phyloP scores from a whole-genome alignment of 2,113 vertebrate genomes.

The Tachycineta bicolor region DNA sequence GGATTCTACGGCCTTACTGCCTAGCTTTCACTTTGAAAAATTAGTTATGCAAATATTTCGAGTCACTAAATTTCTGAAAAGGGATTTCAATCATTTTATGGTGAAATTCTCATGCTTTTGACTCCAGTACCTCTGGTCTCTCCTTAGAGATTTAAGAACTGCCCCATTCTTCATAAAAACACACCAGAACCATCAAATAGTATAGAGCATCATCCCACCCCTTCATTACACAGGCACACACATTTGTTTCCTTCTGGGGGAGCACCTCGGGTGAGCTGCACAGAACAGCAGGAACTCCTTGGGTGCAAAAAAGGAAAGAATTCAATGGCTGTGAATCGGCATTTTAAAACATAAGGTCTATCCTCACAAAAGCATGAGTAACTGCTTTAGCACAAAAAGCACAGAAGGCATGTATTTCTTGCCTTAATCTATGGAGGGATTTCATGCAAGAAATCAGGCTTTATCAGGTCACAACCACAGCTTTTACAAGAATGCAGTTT shows the following conservation, averaged over 20 bases:
- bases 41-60: not conserved
- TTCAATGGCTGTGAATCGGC: not conserved
- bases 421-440: not conserved
- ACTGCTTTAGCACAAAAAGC: not conserved
- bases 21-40: not conserved
- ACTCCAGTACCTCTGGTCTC: not conserved
- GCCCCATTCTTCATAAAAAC: not conserved
- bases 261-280: not conserved
- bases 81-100: not conserved
- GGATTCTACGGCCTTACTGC: not conserved
- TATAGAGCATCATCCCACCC: not conserved
- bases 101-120: not conserved
- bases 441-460: not conserved
- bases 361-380: not conserved
- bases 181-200: not conserved
- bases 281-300: not conserved
- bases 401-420: not conserved
- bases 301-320: not conserved
- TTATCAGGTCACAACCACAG: not conserved
- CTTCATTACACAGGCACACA: not conserved
- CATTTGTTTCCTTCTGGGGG: not conserved
- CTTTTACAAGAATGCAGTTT: not conserved
- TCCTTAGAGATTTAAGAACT: not conserved
- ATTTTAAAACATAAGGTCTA: not conserved
- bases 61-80: not conserved